Base-by-base conservation (phyloP, 2,113 vertebrate genomes). In the Lophotis ruficrista region DNA sequence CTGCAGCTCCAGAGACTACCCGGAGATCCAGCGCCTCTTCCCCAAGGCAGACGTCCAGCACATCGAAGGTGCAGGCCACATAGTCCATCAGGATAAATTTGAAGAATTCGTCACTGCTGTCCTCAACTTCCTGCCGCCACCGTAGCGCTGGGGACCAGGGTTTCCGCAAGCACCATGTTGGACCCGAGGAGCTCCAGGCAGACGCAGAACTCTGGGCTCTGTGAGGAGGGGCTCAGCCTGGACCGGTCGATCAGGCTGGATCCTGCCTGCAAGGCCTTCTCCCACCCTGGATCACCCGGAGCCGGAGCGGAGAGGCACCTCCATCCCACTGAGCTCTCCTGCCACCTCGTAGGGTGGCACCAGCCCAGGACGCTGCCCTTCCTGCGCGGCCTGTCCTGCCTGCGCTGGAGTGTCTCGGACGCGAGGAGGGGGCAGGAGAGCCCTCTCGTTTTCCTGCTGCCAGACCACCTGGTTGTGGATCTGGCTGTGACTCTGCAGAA, bases 61-160 rank as follows among this genome's bases (percentile, higher is more conserved):
- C 93, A 98, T 99, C 48, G 94, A 98, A 38, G 99, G 99, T 14
- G 99, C 99, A 23, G 99, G 99, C 87, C 99, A 99, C 96, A 99
- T 99, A 98, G 98, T 99, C 93, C 99, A 99, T 28, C 99, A 98
- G 13, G 99, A 99, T 73, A 99, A 99, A 90, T 98, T 99, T 43
- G 97, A 98, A 94, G 98, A 99, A 33, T 99, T 99, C 97, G 95
- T 99, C 94, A 98, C 98, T 92, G 98, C 99, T 77, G 96, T 99
- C 90, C 98, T 96, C 91, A 97, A 96, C 79, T 99, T 99, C 95
- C 97, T 99, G 58, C 97, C 98, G 22, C 45, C 90, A 14, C 70
- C n/a, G 0, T 94, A 96, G 80, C 1, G 0, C 69, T n/a, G 33
- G 25, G 28, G 54, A 64, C 19, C 27, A 4, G 45, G 12, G 33